Evolutionary conservation across 2,113 vertebrate genomes (phyloP).

Genomic region (Ciconia boyciana): DNA sequence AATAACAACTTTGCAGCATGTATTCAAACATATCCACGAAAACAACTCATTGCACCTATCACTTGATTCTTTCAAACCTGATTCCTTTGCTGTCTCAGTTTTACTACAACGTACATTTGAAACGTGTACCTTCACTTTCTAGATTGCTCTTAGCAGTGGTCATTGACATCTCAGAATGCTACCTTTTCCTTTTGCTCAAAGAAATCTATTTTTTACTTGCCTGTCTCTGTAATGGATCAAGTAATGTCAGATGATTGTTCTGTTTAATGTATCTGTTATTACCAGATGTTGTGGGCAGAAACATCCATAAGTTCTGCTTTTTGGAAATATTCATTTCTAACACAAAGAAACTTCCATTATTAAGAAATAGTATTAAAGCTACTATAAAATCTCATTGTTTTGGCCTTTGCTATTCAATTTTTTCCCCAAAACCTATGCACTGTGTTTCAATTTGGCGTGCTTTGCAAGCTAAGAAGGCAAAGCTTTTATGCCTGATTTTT

Average conservation of each 20-base stretch:
- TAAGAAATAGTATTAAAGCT: not conserved
- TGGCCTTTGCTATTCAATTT: not conserved
- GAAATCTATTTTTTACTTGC: not conserved
- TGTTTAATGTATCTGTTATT: not conserved
- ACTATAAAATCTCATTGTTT: not conserved
- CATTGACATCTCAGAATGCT: not conserved
- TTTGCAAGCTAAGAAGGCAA: not conserved
- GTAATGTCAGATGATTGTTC: not conserved
- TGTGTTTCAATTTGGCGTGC: not conserved
- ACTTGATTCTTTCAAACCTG: not conserved
- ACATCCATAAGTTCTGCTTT: not conserved
- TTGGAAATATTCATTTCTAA: not conserved
- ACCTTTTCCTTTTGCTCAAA: not conserved
- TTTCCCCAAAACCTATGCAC: not conserved
- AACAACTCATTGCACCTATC: not conserved
- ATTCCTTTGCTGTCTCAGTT: not conserved
- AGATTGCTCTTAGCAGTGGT: not conserved
- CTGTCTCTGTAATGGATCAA: not conserved
- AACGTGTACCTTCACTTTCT: accelerated
- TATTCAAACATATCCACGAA: not conserved
- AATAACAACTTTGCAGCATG: not conserved
- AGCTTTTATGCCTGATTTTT: not conserved
- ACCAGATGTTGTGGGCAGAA: not conserved
- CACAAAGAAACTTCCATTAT: not conserved
- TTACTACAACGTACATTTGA: not conserved